Evolutionary conservation across 2,888 invertebrate species (phyloP).

Genomic region (Malacosoma neustria): DNA sequence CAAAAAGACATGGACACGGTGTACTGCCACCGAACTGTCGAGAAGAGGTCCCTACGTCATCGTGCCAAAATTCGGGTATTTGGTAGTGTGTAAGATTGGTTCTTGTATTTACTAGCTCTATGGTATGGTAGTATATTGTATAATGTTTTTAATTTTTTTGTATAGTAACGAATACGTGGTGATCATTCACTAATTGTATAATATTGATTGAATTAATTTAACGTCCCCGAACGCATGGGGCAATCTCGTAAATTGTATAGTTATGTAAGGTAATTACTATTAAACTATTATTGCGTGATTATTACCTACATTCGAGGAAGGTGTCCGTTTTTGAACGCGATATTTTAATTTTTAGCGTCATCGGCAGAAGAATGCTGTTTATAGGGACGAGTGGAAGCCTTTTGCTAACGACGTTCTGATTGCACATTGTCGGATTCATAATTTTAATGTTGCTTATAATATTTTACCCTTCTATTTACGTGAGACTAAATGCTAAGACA

Average conservation of each 20-base stretch:
- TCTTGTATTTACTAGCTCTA: slow-evolving; percentile 69
- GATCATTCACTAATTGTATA: slow-evolving; percentile 49
- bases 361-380: background rate
- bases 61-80: slow-evolving; percentile 45
- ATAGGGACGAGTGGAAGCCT: background rate
- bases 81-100: slow-evolving; percentile 59
- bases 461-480: too few species aligned
- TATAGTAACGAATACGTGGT: slow-evolving; percentile 59
- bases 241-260: slow-evolving; percentile 57
- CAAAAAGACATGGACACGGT: too few species aligned
- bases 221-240: slow-evolving; percentile 28
- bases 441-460: too few species aligned
- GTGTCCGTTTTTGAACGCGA: slow-evolving; percentile 11
- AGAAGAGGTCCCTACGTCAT: slow-evolving; percentile 17
- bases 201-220: slow-evolving; percentile 56
- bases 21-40: background rate
- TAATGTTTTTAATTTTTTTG: slow-evolving; percentile 73
- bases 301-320: slow-evolving; percentile 20
- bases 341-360: slow-evolving; percentile 5
- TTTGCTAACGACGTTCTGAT: background rate
- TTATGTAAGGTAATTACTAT: slow-evolving; percentile 55
- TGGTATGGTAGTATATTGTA: slow-evolving; percentile 62
- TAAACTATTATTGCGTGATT: slow-evolving; percentile 31
- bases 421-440: too few species aligned
- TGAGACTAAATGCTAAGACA: too few species aligned